Evolutionary conservation across 2,797 vertebrate species (phyloP), one percentile per base, ranked within the genome.

Genomic region (Diceros bicornis): DNA sequence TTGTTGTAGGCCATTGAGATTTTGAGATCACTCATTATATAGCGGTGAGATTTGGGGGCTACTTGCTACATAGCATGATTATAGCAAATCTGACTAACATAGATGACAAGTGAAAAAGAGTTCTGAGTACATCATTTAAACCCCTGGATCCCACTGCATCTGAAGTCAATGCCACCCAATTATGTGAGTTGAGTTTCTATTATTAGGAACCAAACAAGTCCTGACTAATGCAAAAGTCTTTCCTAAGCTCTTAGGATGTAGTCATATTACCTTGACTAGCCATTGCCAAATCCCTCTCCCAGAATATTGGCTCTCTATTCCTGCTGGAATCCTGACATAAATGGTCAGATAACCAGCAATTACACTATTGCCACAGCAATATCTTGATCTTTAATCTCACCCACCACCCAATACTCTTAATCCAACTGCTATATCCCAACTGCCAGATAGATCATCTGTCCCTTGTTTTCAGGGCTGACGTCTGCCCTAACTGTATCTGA

Each of bases 371-470:
- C 72, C 34, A 68, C 6, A 34, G 12, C 81, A 41, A 41, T 41
- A 41, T 41, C 41, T 27, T 90, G 59, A 93, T 21, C 37, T 93
- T 96, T 77, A 52, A 77, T 57, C 55, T 93, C 10, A 83, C 13
- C 44, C 61, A 34, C 44, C 16, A 75, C 7, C 62, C 41, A 95
- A 82, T 23, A 82, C 47, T 37, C 34, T 69, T 52, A 69, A 79
- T 34, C 34, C 27, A 44, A 23, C 37, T 34, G 14, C 55, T 66
- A 2, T 74, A 37, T 20, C 20, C 47, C 37, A 79, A 12, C 25
- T 72, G 72, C 34, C 87, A 41, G 32, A 66, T 66, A 66, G 13
- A 57, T 34, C 25, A 20, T 69, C n/a, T 86, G 64, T 66, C 47
- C 20, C n/a, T 72, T 90, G 50, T 59, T 14, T 57, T 90, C 37